These are phyloP conservation scores for Sturmia bella DNA, from an alignment of 2,888 invertebrate species.

Conservation along the genomic window DNA sequence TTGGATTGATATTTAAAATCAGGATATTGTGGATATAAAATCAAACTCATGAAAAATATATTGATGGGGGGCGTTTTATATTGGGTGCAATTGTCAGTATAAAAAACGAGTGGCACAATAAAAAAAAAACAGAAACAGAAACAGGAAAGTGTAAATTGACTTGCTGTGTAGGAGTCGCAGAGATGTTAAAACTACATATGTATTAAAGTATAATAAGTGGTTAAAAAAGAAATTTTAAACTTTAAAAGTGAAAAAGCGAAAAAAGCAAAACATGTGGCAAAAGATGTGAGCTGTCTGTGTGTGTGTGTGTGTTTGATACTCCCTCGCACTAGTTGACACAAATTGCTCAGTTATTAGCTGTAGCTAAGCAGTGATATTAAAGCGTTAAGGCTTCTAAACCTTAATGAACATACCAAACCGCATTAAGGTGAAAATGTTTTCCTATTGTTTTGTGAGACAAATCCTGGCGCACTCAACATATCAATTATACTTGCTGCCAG, in stretches of 20 bases:
- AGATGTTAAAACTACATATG: conserved; percentile 8
- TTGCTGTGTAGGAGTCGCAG: conserved; percentile 21
- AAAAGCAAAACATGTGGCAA: too few relatives aligned
- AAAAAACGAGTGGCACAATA: not conserved
- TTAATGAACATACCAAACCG: too few relatives aligned
- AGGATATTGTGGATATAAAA: not conserved
- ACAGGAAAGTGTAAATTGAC: conserved; percentile 20
- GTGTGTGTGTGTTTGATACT: too few relatives aligned
- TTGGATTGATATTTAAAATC: conserved; percentile 26
- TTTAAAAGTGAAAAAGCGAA: not conserved
- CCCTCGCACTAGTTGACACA: too few relatives aligned
- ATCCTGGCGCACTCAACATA: not conserved
- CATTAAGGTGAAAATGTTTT: too few relatives aligned
- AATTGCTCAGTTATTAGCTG: too few relatives aligned
- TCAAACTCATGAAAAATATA: not conserved
- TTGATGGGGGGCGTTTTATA: conserved; percentile 26
- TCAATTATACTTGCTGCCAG: conserved; percentile 2
- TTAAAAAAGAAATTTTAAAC: conserved; percentile 20
- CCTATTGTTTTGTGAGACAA: too few relatives aligned
- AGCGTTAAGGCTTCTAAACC: too few relatives aligned
- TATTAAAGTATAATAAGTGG: too few relatives aligned
- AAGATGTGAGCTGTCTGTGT: too few relatives aligned
- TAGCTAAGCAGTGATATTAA: too few relatives aligned
- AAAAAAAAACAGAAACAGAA: not conserved
- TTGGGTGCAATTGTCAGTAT: conserved; percentile 19